These are phyloP conservation scores for Noctua comes DNA, from an alignment of 2,888 invertebrate species.

Conservation along the genomic window DNA sequence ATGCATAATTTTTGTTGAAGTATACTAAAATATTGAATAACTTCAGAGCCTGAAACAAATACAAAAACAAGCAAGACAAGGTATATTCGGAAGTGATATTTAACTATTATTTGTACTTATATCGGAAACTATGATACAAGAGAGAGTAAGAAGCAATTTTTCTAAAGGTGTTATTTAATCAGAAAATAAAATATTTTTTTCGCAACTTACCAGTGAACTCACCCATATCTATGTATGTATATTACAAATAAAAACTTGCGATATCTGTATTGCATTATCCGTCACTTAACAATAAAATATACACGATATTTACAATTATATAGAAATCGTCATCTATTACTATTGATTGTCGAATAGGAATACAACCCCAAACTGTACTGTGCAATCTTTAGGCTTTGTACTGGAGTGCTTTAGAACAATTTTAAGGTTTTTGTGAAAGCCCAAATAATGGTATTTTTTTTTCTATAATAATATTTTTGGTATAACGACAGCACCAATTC, in stretches of 20 bases:
- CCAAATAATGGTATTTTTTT: neutral
- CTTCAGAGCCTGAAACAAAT: neutral
- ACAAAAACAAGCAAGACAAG: neutral
- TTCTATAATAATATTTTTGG: neutral
- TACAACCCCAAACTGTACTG: constrained; percentile 61
- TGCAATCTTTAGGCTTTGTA: constrained; percentile 31
- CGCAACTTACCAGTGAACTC: constrained; percentile 27
- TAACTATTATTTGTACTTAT: constrained; percentile 44
- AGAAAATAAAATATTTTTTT: no score
- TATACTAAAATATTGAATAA: neutral
- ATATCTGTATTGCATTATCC: constrained; percentile 69
- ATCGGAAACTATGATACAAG: constrained; percentile 33
- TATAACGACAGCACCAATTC: neutral
- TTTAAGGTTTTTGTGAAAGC: neutral
- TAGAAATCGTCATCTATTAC: constrained; percentile 64
- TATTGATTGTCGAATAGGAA: constrained; percentile 69
- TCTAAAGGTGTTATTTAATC: neutral
- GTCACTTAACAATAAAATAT: constrained; percentile 67
- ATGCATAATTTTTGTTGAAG: neutral
- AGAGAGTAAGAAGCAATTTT: neutral
- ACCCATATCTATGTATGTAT: constrained; percentile 19
- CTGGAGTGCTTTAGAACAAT: constrained; percentile 18
- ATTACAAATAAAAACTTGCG: constrained; percentile 52
- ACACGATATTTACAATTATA: constrained; percentile 79
- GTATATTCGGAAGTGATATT: neutral